Base-by-base conservation (phyloP, 2,888 invertebrate genomes). In the Galerucella nymphaeae region DNA sequence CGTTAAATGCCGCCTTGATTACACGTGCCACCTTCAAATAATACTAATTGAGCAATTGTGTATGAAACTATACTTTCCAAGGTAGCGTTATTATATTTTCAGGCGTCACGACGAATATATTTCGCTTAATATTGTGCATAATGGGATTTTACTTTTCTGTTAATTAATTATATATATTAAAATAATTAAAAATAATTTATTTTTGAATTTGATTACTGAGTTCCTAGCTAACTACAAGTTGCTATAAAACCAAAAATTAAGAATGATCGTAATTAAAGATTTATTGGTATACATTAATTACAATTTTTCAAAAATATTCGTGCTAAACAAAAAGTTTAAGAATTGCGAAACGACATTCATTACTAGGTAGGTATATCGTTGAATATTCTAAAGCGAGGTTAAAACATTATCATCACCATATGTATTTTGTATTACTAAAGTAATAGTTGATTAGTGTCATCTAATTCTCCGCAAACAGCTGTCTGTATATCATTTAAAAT, bases 11-110 rank as follows among this genome's bases (percentile, higher is more conserved):
- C 71, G 72, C 62, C 72, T 63, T 48, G 45, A 57, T 59, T 72
- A 72, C 72, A 72, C 72, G 72, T 72, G 72, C 72, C 72, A 57
- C 63, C 70, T 72, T 72, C 62, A 48, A 61, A 71, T 20, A n/a
- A 66, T 63, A 63, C 66, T 72, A 72, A 67, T 72, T 72, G 55
- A 64, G 67, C 64, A 72, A 72, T 66, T 72, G 67, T 72, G 63
- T 63, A 66, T 62, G 41, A 71, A 67, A 63, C 62, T 67, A n/a
- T n/a, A 67, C 63, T 67, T 72, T 30, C 41, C 67, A 72, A 72
- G 72, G 72, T 72, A 62, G 45, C 50, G 41, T 50, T n/a, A 4
- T 66, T 41, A 55, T 14, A 16, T 45, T 14, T 11, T 45, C 14
- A 14, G 45, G 45, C 45, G 45, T 14, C 45, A 14, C 30, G 45